Percentiles rank a stretch among this genome's conserved stretches.
phyloP scores from a whole-genome alignment of 1,140 invertebrate species.

The Drosophila sechellia region DNA sequence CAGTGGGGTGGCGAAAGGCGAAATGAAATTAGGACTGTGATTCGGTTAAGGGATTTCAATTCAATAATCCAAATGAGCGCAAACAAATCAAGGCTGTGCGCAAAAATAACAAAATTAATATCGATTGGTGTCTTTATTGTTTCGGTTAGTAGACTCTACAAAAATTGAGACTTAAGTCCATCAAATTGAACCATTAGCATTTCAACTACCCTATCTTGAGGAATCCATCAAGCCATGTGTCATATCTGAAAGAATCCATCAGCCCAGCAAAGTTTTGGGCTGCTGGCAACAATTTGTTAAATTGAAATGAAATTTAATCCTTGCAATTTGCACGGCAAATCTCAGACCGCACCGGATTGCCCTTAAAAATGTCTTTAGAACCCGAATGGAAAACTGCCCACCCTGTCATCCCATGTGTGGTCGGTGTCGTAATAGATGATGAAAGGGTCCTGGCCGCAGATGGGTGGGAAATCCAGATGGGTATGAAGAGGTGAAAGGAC shows the following conservation, averaged over 20 bases:
- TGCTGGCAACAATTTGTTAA: constrained; percentile 66
- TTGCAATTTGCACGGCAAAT: constrained; percentile 78
- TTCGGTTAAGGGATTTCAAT: constrained; percentile 19
- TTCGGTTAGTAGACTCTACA: not conserved
- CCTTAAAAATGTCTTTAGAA: constrained; percentile 74
- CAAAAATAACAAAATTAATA: not conserved
- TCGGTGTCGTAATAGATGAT: constrained; percentile 77
- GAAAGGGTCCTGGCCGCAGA: constrained; percentile 61
- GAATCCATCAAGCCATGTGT: constrained; percentile 12
- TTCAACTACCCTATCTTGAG: not conserved
- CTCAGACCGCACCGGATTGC: constrained; percentile 66
- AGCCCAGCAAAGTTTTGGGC: not conserved
- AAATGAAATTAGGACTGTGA: constrained; percentile 37
- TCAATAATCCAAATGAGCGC: constrained; percentile 22
- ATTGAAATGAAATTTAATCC: constrained; percentile 78
- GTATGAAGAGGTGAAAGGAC: not conserved
- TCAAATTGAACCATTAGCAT: no score
- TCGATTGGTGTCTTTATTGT: not conserved
- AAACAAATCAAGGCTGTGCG: not conserved
- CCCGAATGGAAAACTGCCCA: constrained; percentile 25
- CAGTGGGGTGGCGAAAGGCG: constrained; percentile 5
- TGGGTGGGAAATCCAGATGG: constrained; percentile 1
- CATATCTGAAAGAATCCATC: constrained; percentile 9
- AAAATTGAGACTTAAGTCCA: not conserved
- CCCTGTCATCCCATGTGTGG: constrained; percentile 40